Evolutionary conservation across 2,888 invertebrate genomes (phyloP).

Genomic region (Nemapogon koenigi): DNA sequence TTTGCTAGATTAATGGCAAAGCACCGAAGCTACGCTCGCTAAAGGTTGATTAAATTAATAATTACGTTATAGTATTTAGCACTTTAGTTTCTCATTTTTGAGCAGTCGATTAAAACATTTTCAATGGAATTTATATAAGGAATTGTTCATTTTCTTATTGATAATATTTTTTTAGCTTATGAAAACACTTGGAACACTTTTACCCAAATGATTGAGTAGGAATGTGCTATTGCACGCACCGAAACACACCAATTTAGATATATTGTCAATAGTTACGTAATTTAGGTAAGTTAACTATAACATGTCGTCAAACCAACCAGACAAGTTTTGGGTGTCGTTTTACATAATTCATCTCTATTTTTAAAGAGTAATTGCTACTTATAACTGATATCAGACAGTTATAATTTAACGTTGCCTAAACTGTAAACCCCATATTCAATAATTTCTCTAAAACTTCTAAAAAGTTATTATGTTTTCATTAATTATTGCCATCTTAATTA

Average conservation of each 20-base stretch:
- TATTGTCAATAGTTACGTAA: slow-evolving; percentile 23
- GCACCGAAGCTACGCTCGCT: slow-evolving; percentile 37
- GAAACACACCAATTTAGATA: slow-evolving; percentile 52
- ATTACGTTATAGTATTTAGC: too few relatives aligned
- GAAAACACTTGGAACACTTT: slow-evolving; percentile 1
- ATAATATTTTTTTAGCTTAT: slow-evolving; percentile 2
- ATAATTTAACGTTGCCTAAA: too few relatives aligned
- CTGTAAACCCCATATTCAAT: too few relatives aligned
- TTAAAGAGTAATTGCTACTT: too few relatives aligned
- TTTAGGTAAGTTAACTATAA: neutral
- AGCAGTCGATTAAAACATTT: slow-evolving; percentile 3
- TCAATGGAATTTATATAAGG: slow-evolving; percentile 42
- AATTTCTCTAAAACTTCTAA: too few relatives aligned
- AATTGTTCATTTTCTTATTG: slow-evolving; percentile 8
- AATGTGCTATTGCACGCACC: slow-evolving; percentile 62
- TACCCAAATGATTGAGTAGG: slow-evolving; percentile 44
- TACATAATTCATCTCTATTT: too few relatives aligned
- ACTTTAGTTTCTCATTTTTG: too few relatives aligned
- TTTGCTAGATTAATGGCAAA: slow-evolving; percentile 1
- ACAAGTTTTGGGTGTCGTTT: too few relatives aligned
- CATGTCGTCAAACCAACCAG: too few relatives aligned
- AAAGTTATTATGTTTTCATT: too few relatives aligned
- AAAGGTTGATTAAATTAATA: slow-evolving; percentile 46
- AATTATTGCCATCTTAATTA: too few relatives aligned
- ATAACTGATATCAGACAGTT: too few relatives aligned